Conservation (phyloP, 2,888 invertebrate species). For the Xestoiulus laeticollis region DNA sequence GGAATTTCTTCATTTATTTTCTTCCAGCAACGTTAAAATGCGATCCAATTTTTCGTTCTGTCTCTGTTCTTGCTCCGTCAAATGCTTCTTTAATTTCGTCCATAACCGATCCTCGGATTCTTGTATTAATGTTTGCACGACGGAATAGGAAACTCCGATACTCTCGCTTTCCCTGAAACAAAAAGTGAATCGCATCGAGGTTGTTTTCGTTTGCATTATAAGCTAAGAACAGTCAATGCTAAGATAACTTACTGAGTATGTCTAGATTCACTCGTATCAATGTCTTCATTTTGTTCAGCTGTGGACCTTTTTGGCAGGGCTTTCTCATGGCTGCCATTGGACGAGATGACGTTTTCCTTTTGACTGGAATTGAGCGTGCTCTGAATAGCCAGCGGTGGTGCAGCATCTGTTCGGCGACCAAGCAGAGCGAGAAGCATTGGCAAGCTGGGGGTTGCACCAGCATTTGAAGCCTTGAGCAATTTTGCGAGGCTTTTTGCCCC, state of each 20-base stretch:
- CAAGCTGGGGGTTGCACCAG: background rate
- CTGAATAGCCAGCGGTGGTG: background rate
- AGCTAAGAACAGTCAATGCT: background rate
- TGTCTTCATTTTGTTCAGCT: background rate
- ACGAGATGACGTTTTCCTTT: background rate
- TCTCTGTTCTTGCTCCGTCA: conserved; percentile 44
- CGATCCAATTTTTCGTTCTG: conserved; percentile 31
- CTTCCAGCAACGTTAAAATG: conserved; percentile 7
- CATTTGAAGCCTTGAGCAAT: conserved; percentile 11
- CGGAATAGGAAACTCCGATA: background rate
- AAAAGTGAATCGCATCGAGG: background rate
- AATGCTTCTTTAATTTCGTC: conserved; percentile 22
- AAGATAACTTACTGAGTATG: background rate
- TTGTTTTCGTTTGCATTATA: background rate
- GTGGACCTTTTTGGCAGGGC: background rate
- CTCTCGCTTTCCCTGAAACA: background rate
- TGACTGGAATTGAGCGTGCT: background rate
- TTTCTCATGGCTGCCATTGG: background rate
- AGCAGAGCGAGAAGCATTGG: conserved; percentile 18
- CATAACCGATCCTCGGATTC: conserved; percentile 48
- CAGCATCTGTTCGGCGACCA: background rate
- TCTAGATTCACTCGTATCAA: background rate
- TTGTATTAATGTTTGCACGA: background rate
- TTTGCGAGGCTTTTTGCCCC: conserved; percentile 28
- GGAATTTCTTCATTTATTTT: background rate